phyloP scores from a whole-genome alignment of 30 jellyfish, hydroid and myxozoan genomes.

The Pseudorhiza aurosa region DNA sequence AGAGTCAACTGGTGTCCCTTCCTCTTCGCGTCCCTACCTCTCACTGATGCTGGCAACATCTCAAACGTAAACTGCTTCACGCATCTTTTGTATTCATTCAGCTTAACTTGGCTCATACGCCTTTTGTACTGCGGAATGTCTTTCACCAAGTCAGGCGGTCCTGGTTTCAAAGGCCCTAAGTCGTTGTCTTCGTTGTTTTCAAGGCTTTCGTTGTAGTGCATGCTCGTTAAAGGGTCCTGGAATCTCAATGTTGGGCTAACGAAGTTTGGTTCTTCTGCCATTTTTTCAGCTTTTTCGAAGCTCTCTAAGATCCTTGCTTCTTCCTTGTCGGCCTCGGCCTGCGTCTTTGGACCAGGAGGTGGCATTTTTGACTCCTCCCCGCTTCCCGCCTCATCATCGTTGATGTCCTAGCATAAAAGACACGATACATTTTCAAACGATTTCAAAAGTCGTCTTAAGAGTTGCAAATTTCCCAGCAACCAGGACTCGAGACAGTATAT shows the following conservation, averaged over 20 bases:
- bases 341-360: constrained; percentile 68
- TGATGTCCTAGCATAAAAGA: constrained; percentile 87
- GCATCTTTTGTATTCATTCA: constrained; percentile 75
- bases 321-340: constrained; percentile 88
- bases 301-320: constrained; percentile 78
- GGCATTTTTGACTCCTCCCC: constrained; percentile 5
- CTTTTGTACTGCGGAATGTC: constrained; percentile 63
- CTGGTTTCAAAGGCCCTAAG: constrained; percentile 80
- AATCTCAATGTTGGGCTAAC: constrained; percentile 68
- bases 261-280: constrained; percentile 63
- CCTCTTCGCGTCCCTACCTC: constrained; percentile 38
- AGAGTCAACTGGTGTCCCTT: constrained; percentile 76
- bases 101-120: constrained; percentile 42
- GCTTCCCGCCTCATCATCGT: constrained; percentile 53
- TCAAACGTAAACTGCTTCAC: constrained; percentile 82
- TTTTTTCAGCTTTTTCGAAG: constrained; percentile 84
- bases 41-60: constrained; percentile 40
- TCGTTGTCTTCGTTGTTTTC: constrained; percentile 64
- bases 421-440: no score
- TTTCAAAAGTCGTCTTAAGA: no score
- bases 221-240: constrained; percentile 93
- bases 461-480: no score
- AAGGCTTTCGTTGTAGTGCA: constrained; percentile 87
- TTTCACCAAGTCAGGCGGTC: constrained; percentile 67
- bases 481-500: no score